Evolutionary conservation across 2,113 vertebrate genomes (phyloP), one percentile per base, ranked within the genome.

Genomic region (Zosterops borbonicus): DNA sequence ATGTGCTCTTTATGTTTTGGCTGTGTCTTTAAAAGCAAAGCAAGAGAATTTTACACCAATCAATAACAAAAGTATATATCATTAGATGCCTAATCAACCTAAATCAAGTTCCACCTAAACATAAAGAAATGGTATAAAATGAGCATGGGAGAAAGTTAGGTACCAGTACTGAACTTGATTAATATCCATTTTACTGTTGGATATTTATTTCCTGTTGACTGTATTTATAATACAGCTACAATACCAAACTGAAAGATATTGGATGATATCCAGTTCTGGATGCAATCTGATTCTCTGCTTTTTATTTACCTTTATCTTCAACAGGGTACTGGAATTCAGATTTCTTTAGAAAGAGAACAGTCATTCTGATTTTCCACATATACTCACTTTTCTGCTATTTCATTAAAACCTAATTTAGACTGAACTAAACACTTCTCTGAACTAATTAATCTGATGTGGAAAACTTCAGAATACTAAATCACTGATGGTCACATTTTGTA

Each of bases 351-450:
- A 88, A 80, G 42, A 77, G 29, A 90, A 39, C 42, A 76, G 47
- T 37, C 53, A 73, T 15, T 69, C 39, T 85, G 67, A 67, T 19
- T 55, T 79, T 93, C 83, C 69, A 80, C 39, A 55, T n/a, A 37
- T 27, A 94, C 70, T n/a, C 68, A 64, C 58, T 69, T 89, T 83
- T 60, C 63, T 91, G 35, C 42, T 90, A 18, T 67, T 91, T 88
- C 59, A 86, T 88, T 94, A 90, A 93, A 95, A 91, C 8, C 59
- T 67, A 77, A 70, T 94, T 90, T 91, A 85, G 44, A 55, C 39
- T 59, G 46, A 90, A 77, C 63, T 63, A 83, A 87, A 73, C 53
- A 73, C 46, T 92, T 87, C 58, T 91, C 63, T 92, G 55, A 92
- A 90, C 67, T 93, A 80, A 93, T 94, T 92, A 56, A 67, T 82